phyloP scores from a whole-genome alignment of 2,113 vertebrate genomes.

The Tilapia sparmanii region DNA sequence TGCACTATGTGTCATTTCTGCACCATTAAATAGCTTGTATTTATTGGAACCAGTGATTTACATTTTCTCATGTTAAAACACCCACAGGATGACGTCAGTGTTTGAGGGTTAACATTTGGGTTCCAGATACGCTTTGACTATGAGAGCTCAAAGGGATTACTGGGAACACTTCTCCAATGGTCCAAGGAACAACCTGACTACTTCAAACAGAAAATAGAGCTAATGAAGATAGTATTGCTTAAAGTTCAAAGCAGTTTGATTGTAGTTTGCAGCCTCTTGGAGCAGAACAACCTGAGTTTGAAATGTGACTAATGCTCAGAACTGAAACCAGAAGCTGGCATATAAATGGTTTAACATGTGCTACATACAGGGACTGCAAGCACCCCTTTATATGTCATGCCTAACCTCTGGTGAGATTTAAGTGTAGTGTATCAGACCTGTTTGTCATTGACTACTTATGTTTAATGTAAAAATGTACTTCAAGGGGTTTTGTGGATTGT shows the following conservation, averaged over 20 bases:
- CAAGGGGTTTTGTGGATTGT: constrained; percentile 32
- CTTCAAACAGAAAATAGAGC: constrained; percentile 1
- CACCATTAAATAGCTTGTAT: constrained; percentile 23
- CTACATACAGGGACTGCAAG: neutral
- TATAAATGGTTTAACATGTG: neutral
- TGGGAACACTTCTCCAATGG: neutral
- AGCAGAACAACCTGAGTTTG: neutral
- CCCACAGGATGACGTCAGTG: constrained; percentile 11
- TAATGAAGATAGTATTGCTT: constrained; percentile 7
- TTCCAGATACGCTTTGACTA: neutral
- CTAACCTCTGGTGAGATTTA: constrained; percentile 27
- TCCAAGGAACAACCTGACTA: neutral
- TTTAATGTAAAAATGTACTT: constrained; percentile 24
- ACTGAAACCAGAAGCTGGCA: constrained; percentile 3
- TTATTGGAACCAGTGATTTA: constrained; percentile 37
- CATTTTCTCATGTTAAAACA: constrained; percentile 35
- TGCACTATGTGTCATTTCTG: constrained; percentile 20
- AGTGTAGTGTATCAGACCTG: neutral
- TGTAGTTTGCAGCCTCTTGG: neutral
- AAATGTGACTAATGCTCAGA: constrained; percentile 25
- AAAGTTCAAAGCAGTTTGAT: constrained; percentile 17
- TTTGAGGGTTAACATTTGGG: neutral
- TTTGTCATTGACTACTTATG: constrained; percentile 39
- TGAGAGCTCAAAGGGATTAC: constrained; percentile 23
- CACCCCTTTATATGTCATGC: neutral